phyloP scores from a whole-genome alignment of 2,113 vertebrate genomes.

The Psophia crepitans region DNA sequence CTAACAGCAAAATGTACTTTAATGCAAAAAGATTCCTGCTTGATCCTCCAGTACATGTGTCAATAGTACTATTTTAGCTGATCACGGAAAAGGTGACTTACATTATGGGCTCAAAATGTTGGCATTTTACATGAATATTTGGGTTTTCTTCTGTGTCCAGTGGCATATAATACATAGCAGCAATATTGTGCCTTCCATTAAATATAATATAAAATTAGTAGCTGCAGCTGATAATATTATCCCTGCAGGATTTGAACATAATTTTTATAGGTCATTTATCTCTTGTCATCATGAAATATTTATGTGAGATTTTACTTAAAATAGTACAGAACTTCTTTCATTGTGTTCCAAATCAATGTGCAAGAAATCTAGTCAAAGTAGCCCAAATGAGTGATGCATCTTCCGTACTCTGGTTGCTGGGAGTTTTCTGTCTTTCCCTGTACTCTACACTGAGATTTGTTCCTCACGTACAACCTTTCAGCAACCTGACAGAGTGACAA shows the following conservation, averaged over 20 bases:
- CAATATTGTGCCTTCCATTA: not conserved
- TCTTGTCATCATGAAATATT: not conserved
- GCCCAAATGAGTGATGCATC: not conserved
- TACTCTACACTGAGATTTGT: accelerated
- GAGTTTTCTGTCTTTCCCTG: not conserved
- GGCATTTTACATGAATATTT: not conserved
- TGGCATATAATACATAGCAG: not conserved
- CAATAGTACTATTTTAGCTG: not conserved
- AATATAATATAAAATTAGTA: not conserved
- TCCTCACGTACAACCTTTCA: accelerated
- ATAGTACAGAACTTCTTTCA: not conserved
- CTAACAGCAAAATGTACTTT: not conserved
- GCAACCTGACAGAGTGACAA: not conserved
- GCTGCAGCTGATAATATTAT: not conserved
- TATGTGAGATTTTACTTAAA: not conserved
- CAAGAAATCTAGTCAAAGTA: not conserved
- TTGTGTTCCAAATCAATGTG: not conserved
- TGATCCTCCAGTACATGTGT: accelerated
- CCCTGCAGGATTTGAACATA: not conserved
- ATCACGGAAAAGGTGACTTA: not conserved
- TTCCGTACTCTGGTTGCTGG: not conserved
- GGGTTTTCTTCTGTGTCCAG: not conserved
- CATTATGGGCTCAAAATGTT: not conserved
- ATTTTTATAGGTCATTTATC: not conserved
- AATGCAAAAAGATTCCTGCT: not conserved